Percentiles rank a stretch among this genome's conserved stretches.
These are phyloP conservation scores for Phodopus roborovskii DNA, from an alignment of 2,113 vertebrate genomes.

Conservation along the genomic window DNA sequence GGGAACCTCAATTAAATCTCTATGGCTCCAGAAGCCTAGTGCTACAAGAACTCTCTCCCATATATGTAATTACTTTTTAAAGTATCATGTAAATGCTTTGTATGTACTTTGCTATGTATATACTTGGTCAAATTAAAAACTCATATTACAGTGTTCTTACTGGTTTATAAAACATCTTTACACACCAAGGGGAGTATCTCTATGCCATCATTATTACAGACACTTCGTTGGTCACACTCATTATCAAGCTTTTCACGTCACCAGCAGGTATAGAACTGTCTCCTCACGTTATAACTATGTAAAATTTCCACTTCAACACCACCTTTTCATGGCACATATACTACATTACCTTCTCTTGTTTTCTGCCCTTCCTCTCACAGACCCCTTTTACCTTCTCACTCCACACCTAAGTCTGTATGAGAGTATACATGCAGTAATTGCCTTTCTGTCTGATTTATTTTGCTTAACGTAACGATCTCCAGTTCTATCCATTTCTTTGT, in stretches of 20 bases:
- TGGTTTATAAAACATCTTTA: neutral
- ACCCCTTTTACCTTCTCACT: neutral
- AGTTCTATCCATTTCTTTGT: neutral
- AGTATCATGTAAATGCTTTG: neutral
- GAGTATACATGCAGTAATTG: neutral
- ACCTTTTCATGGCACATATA: neutral
- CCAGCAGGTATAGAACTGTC: too few species aligned
- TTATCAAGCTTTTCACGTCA: neutral
- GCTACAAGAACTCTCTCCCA: neutral
- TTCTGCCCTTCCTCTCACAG: neutral
- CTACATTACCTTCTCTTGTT: neutral
- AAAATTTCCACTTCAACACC: neutral
- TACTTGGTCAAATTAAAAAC: neutral
- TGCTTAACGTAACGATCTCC: neutral
- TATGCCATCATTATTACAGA: neutral
- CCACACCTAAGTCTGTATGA: neutral
- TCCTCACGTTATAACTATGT: neutral
- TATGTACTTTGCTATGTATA: neutral
- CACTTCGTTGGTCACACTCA: neutral
- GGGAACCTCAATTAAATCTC: conserved; percentile 16
- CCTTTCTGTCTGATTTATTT: neutral
- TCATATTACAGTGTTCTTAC: neutral
- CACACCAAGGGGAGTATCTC: neutral
- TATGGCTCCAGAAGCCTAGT: neutral
- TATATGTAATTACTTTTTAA: too few species aligned